Evolutionary conservation across 1,140 invertebrate genomes (phyloP).

Genomic region (Drosophila tropicalis): DNA sequence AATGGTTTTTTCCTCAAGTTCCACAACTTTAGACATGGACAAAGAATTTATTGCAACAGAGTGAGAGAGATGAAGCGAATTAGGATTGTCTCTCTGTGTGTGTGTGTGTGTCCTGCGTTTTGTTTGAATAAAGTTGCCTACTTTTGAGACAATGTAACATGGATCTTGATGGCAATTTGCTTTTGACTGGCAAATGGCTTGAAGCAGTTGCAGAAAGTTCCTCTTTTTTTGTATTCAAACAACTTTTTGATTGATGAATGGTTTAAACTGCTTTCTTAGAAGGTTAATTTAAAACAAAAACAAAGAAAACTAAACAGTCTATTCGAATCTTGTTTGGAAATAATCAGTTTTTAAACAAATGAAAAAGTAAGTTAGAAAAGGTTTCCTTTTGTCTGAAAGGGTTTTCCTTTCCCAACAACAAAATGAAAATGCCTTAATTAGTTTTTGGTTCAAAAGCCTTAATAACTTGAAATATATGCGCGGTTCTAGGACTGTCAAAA

Average conservation of each 20-base stretch:
- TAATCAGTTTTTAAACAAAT: background rate
- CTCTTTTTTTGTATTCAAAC: conserved; percentile 3
- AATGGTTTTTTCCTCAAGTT: conserved; percentile 69
- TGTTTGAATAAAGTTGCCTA: conserved; percentile 47
- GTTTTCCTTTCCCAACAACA: too few relatives aligned
- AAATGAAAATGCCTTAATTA: too few relatives aligned
- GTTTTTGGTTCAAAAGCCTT: too few relatives aligned
- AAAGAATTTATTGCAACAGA: conserved; percentile 65
- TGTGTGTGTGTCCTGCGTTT: conserved; percentile 34
- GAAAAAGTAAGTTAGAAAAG: too few relatives aligned
- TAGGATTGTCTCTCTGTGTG: conserved; percentile 8
- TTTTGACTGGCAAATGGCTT: conserved; percentile 52
- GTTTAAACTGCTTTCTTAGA: background rate
- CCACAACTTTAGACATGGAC: conserved; percentile 66
- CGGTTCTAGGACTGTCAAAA: too few relatives aligned
- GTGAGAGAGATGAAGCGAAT: background rate
- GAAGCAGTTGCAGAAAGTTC: conserved; percentile 25
- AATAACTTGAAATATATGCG: too few relatives aligned
- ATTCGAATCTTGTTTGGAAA: background rate
- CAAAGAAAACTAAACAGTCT: background rate
- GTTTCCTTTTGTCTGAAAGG: too few relatives aligned
- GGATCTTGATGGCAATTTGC: conserved; percentile 45
- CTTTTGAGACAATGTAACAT: conserved; percentile 40
- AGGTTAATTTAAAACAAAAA: background rate
- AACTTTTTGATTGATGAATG: conserved; percentile 45